Percentiles rank a stretch among this genome's conserved stretches.
These are phyloP conservation scores for Blennius ocellaris DNA, from an alignment of 2,113 vertebrate species.

Conservation along the genomic window DNA sequence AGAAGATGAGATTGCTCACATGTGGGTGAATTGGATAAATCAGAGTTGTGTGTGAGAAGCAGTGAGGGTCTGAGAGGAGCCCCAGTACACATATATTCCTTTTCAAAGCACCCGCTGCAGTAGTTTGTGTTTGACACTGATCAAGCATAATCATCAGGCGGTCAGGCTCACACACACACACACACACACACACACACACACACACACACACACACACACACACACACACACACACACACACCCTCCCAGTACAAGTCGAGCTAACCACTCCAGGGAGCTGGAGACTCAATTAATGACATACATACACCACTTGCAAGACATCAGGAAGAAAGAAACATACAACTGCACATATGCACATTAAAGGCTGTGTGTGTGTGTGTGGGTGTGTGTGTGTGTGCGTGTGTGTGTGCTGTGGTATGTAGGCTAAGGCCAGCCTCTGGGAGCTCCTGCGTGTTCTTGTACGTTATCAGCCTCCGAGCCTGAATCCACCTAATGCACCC, in stretches of 20 bases:
- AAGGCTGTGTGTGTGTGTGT: constrained; percentile 40
- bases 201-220: no score
- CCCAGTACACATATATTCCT: constrained; percentile 71
- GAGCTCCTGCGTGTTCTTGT: constrained; percentile 36
- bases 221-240: no score
- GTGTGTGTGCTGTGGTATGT: constrained; percentile 35
- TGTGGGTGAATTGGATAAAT: constrained; percentile 70
- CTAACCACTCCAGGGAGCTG: constrained; percentile 81
- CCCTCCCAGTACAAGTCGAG: constrained; percentile 67
- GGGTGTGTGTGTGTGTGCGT: constrained; percentile 20
- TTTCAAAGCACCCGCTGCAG: constrained; percentile 76
- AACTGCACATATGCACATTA: constrained; percentile 71
- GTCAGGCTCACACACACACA: constrained; percentile 55
- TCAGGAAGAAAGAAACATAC: constrained; percentile 72
- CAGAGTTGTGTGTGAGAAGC: constrained; percentile 38
- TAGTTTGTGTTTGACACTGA: constrained; percentile 82
- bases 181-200: constrained; percentile 52
- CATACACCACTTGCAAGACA: constrained; percentile 75
- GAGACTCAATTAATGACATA: constrained; percentile 82
- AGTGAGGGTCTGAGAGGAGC: constrained; percentile 66
- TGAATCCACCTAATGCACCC: background rate
- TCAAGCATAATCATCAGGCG: constrained; percentile 79
- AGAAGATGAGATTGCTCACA: constrained; percentile 52
- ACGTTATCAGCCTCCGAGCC: constrained; percentile 33
- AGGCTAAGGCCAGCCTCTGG: constrained; percentile 54